Evolutionary conservation across 2,797 vertebrate genomes (phyloP).

Genomic region (Apogon talboti): DNA sequence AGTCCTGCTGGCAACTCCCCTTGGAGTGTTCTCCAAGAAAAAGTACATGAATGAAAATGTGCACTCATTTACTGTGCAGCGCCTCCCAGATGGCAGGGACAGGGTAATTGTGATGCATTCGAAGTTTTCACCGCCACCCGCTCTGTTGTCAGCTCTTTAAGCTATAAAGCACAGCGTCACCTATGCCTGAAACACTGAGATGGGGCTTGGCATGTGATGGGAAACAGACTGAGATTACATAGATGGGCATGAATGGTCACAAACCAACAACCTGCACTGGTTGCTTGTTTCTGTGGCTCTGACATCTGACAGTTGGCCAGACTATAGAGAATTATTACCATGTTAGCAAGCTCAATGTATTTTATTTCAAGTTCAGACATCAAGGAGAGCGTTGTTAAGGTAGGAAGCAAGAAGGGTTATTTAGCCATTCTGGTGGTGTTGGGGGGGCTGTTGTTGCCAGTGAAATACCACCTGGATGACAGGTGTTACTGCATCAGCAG

Average conservation of each 20-base stretch:
- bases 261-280: constrained; percentile 53
- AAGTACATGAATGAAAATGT: constrained; percentile 56
- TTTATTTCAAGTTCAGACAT: constrained; percentile 35
- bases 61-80: constrained; percentile 38
- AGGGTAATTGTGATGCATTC: constrained; percentile 65
- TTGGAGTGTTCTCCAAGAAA: constrained; percentile 54
- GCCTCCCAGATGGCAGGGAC: constrained; percentile 56
- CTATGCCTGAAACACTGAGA: constrained; percentile 62
- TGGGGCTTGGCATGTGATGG: constrained; percentile 52
- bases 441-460: constrained; percentile 12
- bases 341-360: constrained; percentile 41
- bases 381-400: constrained; percentile 31
- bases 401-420: constrained; percentile 3
- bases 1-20: constrained; percentile 51
- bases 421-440: constrained; percentile 34
- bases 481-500: constrained; percentile 47
- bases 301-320: constrained; percentile 57
- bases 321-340: constrained; percentile 45
- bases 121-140: constrained; percentile 36
- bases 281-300: constrained; percentile 39
- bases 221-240: constrained; percentile 59
- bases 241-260: constrained; percentile 63
- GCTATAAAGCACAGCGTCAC: constrained; percentile 36
- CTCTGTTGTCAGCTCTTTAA: constrained; percentile 60
- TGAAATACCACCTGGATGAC: constrained; percentile 42